Evolutionary conservation across 2,797 vertebrate genomes (phyloP).

Genomic region (Naso thynnoides): DNA sequence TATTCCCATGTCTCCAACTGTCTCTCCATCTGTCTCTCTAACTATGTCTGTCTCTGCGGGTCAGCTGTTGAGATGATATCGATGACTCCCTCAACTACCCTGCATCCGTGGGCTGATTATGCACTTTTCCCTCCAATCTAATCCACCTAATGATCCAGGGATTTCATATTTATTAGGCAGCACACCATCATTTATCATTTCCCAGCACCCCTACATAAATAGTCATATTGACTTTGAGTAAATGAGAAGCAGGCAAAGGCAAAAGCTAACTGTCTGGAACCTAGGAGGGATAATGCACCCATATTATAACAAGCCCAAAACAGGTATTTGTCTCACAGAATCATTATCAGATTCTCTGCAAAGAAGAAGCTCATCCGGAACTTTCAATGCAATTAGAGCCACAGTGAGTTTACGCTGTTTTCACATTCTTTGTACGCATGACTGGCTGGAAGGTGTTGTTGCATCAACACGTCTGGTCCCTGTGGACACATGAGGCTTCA

Average conservation of each 20-base stretch:
- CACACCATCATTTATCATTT: constrained; percentile 68
- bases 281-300: constrained; percentile 35
- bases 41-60: constrained; percentile 29
- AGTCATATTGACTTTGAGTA: constrained; percentile 66
- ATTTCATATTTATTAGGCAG: constrained; percentile 78
- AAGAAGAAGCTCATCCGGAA: constrained; percentile 17
- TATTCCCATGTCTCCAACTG: constrained; percentile 13
- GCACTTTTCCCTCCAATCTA: constrained; percentile 74
- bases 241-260: constrained; percentile 63
- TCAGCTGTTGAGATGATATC: constrained; percentile 58
- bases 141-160: constrained; percentile 78
- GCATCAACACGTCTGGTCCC: constrained; percentile 3
- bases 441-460: background rate
- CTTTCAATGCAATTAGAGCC: background rate
- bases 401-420: constrained; percentile 20
- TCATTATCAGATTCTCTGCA: constrained; percentile 31
- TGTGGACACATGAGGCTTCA: constrained; percentile 3
- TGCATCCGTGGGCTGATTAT: constrained; percentile 70
- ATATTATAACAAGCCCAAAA: constrained; percentile 28
- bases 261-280: constrained; percentile 56
- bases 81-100: constrained; percentile 53
- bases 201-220: constrained; percentile 63
- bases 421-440: constrained; percentile 3
- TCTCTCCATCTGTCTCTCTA: constrained; percentile 23
- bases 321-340: constrained; percentile 51